Conservation (phyloP, 2,113 vertebrate genomes). For the Poecile atricapillus region DNA sequence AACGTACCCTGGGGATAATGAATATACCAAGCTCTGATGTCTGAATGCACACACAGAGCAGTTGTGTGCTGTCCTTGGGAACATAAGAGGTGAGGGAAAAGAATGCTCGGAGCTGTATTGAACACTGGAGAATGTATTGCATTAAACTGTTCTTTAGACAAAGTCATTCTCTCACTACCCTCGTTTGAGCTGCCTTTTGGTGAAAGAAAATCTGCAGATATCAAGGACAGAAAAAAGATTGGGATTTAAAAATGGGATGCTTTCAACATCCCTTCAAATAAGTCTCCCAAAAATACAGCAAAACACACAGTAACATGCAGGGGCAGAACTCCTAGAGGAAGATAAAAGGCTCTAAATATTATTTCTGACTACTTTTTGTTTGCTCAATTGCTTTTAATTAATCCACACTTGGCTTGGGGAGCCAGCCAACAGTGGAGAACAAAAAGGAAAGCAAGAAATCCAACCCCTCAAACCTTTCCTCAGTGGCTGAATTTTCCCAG, state of each 20-base stretch:
- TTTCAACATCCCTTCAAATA: not conserved
- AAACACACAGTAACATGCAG: not conserved
- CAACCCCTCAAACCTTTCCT: not conserved
- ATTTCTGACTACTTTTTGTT: not conserved
- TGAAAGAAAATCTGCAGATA: not conserved
- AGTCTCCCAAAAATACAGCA: not conserved
- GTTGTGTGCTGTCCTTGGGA: not conserved
- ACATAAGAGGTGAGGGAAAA: not conserved
- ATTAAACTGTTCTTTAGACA: not conserved
- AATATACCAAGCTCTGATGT: not conserved
- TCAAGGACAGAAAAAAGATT: not conserved
- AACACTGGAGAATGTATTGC: not conserved
- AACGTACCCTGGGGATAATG: not conserved
- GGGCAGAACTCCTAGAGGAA: not conserved
- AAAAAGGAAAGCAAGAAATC: not conserved
- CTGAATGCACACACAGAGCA: not conserved
- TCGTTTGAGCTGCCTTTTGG: not conserved
- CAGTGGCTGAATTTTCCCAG: not conserved
- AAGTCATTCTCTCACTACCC: not conserved
- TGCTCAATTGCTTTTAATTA: constrained; percentile 44
- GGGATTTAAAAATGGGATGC: not conserved
- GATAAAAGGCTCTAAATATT: not conserved
- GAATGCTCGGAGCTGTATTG: not conserved
- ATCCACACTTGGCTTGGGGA: not conserved
- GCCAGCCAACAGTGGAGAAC: not conserved